Percentiles rank a stretch among this genome's conserved stretches.
phyloP scores from a whole-genome alignment of 2,888 invertebrate genomes.

The Bellardia bayeri region DNA sequence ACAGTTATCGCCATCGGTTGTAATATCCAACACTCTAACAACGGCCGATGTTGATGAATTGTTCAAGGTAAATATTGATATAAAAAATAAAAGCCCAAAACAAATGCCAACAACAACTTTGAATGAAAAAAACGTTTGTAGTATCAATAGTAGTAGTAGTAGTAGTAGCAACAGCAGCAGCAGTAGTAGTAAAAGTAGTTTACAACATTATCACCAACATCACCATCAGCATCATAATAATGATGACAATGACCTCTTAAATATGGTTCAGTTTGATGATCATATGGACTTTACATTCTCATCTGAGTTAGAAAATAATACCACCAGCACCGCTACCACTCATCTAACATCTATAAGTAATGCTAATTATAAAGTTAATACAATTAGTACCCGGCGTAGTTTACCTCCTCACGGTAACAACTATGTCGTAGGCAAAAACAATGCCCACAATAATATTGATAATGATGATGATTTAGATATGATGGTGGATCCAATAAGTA shows the following conservation, averaged over 20 bases:
- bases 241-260: conserved; percentile 76
- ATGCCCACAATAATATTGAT: conserved; percentile 2
- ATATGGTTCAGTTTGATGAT: conserved; percentile 78
- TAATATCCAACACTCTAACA: conserved; percentile 60
- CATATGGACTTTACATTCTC: conserved; percentile 76
- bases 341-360: conserved; percentile 32
- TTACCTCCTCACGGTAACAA: conserved; percentile 36
- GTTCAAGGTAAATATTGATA: conserved; percentile 67
- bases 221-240: conserved; percentile 6
- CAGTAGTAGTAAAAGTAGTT: conserved; percentile 38
- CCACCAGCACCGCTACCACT: conserved; percentile 15
- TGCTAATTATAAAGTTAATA: conserved; percentile 30
- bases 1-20: conserved; percentile 65
- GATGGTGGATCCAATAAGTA: conserved; percentile 73
- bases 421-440: conserved; percentile 37
- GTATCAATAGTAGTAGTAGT: conserved; percentile 69
- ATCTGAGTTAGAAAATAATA: conserved; percentile 51
- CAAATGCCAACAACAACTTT: conserved; percentile 59
- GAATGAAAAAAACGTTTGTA: conserved; percentile 49
- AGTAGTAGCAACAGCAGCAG: conserved; percentile 41
- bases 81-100: conserved; percentile 47
- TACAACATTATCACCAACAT: conserved; percentile 34
- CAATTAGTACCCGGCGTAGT: conserved; percentile 29
- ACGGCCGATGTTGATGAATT: conserved; percentile 60
- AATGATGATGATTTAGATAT: conserved; percentile 51